Base-by-base conservation (phyloP, 2,888 invertebrate genomes). In the Meteorus colon region DNA sequence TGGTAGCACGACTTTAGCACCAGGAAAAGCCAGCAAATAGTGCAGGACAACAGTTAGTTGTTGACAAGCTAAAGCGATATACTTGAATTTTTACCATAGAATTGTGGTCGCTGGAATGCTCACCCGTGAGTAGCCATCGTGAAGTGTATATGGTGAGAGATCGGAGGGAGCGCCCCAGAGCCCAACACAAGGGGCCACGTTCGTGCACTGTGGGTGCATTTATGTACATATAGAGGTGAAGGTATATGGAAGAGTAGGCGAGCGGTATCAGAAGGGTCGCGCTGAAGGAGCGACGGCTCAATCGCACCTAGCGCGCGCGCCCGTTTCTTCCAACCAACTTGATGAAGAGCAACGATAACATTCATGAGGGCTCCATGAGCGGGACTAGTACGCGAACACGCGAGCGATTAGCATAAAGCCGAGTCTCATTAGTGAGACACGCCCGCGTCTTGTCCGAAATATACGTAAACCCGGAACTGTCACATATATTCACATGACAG, bases 341-440 rank as follows among this genome's bases (percentile, higher is more conserved):
- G 85, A 86, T 86, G 84, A 78, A 84, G 83, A 71, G 81, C 75
- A 78, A 77, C 77, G 86, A 86, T 86, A 86, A 86, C 85, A 86
- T 86, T 86, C 86, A 86, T 86, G 86, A 86, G 86, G 55, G 19
- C 55, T 59, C 72, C 34, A 45, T 48, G 71, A 72, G 75, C 75
- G 79, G 75, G 76, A 66, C 74, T 67, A 70, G 76, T 71, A 31
- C 73, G 74, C 81, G 79, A 83, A 83, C 86, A 86, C 86, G 86
- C 86, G 84, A 86, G 82, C 85, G 86, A 86, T 86, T 85, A 85
- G 83, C 86, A 86, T 86, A 86, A 85, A 86, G 84, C 72, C 65
- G 81, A 82, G 84, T 82, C 86, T 86, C 86, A 86, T 86, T 86
- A 86, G 85, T 83, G 69, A 68, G 73, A 63, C 73, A 60, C 73